A percentile compares a stretch with the other conserved stretches of the same genome.
phyloP scores from a whole-genome alignment of 2,113 vertebrate genomes.

The Chaenogobius annularis region DNA sequence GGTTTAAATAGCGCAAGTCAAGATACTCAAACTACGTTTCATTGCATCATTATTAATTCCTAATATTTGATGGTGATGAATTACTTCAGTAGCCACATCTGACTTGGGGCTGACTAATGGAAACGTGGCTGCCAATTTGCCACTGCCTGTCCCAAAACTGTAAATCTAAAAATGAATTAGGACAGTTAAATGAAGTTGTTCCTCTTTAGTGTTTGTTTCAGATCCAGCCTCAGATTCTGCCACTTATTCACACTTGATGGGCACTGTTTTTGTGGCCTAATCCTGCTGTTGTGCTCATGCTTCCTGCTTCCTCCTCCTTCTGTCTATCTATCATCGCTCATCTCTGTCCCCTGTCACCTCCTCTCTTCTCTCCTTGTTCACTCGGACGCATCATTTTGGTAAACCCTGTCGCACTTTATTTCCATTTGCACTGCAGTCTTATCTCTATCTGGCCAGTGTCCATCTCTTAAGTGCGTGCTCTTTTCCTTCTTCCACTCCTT shows the following conservation, averaged over 20 bases:
- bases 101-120: no score
- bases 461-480: constrained; percentile 62
- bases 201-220: neutral
- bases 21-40: neutral
- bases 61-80: neutral
- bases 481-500: constrained; percentile 65
- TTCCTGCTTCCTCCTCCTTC: constrained; percentile 64
- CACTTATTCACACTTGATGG: constrained; percentile 37
- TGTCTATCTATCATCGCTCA: constrained; percentile 55
- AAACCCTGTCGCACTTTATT: constrained; percentile 58
- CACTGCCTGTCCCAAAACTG: neutral
- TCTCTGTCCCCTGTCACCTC: constrained; percentile 38
- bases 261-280: constrained; percentile 64
- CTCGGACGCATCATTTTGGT: constrained; percentile 48
- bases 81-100: no score
- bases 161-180: neutral
- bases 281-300: constrained; percentile 64
- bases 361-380: constrained; percentile 21
- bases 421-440: constrained; percentile 51
- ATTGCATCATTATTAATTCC: neutral
- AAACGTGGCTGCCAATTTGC: no score
- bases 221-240: neutral
- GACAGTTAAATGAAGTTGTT: neutral
- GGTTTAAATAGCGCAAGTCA: neutral
- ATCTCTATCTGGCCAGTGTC: constrained; percentile 49